These are phyloP conservation scores for Cyanoramphus novaezelandiae DNA, from an alignment of 2,113 vertebrate genomes.

Conservation along the genomic window DNA sequence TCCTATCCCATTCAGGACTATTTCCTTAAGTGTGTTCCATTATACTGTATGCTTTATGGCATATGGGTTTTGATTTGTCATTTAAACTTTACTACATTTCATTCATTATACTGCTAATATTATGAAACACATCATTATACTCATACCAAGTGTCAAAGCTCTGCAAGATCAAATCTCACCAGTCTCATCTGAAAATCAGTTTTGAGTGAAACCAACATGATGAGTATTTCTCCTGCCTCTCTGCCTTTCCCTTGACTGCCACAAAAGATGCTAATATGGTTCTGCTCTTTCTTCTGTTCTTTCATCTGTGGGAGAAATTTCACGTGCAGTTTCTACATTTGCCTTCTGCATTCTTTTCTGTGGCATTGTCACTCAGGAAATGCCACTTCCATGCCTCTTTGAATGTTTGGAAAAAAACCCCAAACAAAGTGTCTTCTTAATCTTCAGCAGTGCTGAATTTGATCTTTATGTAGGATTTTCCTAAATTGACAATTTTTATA, in stretches of 20 bases:
- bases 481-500: not conserved
- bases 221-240: not conserved
- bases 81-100: constrained; percentile 17
- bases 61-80: not conserved
- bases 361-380: not conserved
- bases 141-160: not conserved
- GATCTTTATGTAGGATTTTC: not conserved
- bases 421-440: not conserved
- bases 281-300: not conserved
- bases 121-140: constrained; percentile 68
- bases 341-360: not conserved
- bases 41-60: not conserved
- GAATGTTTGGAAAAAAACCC: not conserved
- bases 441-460: not conserved
- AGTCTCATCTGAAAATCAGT: not conserved
- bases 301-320: not conserved
- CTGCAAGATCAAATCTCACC: not conserved
- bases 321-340: not conserved
- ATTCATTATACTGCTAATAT: constrained; percentile 19
- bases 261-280: not conserved
- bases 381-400: not conserved
- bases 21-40: not conserved
- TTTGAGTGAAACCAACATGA: not conserved
- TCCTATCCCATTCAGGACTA: not conserved
- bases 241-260: not conserved